Evolutionary conservation across 2,888 invertebrate genomes (phyloP).

Genomic region (Drosophila tanythrix): DNA sequence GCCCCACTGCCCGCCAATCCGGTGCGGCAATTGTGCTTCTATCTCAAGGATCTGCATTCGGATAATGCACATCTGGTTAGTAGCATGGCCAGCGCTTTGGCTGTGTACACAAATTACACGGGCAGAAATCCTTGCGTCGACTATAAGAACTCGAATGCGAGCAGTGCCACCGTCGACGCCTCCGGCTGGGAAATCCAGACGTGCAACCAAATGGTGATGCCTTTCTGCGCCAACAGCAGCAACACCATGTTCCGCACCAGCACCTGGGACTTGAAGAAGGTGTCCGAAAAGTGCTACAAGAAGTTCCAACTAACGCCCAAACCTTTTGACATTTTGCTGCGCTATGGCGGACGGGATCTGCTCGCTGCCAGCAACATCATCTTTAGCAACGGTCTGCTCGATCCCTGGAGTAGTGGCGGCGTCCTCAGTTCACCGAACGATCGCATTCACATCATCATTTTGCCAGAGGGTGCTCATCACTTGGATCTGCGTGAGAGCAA

Average conservation of each 20-base stretch:
- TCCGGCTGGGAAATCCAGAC: conserved; percentile 92
- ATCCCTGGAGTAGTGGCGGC: conserved; percentile 95
- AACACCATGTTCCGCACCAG: conserved; percentile 93
- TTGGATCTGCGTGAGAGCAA: conserved; percentile 87
- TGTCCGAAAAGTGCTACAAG: conserved; percentile 88
- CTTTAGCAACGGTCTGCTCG: conserved; percentile 93
- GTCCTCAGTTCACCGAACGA: conserved; percentile 89
- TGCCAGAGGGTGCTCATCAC: conserved; percentile 94
- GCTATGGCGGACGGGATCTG: conserved; percentile 93
- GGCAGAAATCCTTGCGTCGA: conserved; percentile 90
- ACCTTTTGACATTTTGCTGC: conserved; percentile 88
- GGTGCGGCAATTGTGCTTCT: conserved; percentile 88
- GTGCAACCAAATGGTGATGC: conserved; percentile 99
- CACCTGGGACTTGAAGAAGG: conserved; percentile 90
- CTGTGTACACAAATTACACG: conserved; percentile 93
- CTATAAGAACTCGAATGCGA: conserved; percentile 88
- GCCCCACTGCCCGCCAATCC: conserved; percentile 94
- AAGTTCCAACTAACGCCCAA: conserved; percentile 89
- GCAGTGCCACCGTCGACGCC: conserved; percentile 83
- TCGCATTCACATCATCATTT: conserved; percentile 89
- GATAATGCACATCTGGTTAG: conserved; percentile 69
- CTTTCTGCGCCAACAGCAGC: conserved; percentile 91
- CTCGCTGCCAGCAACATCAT: conserved; percentile 89
- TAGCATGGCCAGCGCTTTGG: conserved; percentile 89
- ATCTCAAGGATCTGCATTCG: conserved; percentile 82